Evolutionary conservation across 2,888 invertebrate genomes (phyloP).

Genomic region (Anticlea derivata): DNA sequence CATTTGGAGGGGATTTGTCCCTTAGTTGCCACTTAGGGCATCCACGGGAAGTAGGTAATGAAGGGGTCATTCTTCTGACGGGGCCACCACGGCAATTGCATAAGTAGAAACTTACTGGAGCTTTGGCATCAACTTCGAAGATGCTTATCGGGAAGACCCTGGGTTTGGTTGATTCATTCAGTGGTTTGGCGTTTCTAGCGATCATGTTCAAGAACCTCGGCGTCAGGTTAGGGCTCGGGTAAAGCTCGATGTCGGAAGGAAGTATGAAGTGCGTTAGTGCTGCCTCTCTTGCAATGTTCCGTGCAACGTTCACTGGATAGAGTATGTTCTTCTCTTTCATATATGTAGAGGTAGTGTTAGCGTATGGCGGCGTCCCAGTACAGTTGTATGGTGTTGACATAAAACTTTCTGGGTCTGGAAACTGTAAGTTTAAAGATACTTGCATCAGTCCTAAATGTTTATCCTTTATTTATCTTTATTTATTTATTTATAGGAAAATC

Average conservation of each 20-base stretch:
- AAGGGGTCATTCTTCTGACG: too few relatives aligned
- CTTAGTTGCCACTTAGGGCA: too few relatives aligned
- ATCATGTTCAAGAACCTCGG: constrained; percentile 94
- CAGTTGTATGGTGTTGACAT: constrained; percentile 88
- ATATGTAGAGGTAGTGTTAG: constrained; percentile 87
- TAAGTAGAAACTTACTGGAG: constrained; percentile 54
- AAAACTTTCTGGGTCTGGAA: constrained; percentile 86
- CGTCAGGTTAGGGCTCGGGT: constrained; percentile 93
- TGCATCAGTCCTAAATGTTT: too few relatives aligned
- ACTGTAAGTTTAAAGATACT: constrained; percentile 69
- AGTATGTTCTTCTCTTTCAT: constrained; percentile 91
- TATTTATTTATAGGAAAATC: too few relatives aligned
- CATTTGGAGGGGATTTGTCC: too few relatives aligned
- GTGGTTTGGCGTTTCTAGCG: constrained; percentile 87
- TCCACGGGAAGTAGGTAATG: too few relatives aligned
- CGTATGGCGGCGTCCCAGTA: constrained; percentile 87
- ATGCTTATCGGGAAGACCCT: constrained; percentile 95
- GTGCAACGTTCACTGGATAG: constrained; percentile 95
- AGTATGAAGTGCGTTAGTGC: constrained; percentile 92
- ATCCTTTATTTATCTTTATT: too few relatives aligned
- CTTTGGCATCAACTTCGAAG: constrained; percentile 90
- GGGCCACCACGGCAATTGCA: too few relatives aligned
- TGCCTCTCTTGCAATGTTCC: constrained; percentile 93
- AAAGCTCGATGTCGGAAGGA: constrained; percentile 95
- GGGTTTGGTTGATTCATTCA: constrained; percentile 76